A percentile compares a stretch with the other conserved stretches of the same genome.
Evolutionary conservation across 2,888 invertebrate genomes (phyloP).

Genomic region (Acrobeloides nanus): DNA sequence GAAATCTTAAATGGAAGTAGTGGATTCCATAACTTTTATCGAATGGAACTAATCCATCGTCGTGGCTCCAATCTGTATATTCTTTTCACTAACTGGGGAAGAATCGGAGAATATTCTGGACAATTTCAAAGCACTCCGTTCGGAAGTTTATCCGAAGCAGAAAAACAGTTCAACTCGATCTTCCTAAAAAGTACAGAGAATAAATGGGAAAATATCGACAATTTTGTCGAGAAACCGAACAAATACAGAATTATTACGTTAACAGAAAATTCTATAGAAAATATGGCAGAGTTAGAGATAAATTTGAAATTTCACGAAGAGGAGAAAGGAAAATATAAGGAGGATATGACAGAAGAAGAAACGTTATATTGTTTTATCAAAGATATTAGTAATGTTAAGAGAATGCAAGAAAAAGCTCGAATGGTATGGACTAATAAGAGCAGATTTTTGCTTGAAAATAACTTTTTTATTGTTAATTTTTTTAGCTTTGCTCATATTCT

Average conservation of each 20-base stretch:
- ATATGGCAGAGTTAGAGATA: conserved; percentile 14
- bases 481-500: too few species aligned
- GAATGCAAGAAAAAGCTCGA: conserved; percentile 17
- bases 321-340: too few species aligned
- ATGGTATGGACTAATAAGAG: not conserved
- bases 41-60: conserved; percentile 59
- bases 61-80: conserved; percentile 56
- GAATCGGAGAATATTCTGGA: conserved; percentile 56
- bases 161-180: conserved; percentile 59
- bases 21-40: conserved; percentile 61
- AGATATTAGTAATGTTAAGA: conserved; percentile 54
- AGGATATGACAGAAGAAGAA: conserved; percentile 4
- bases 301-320: too few species aligned
- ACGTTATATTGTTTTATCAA: conserved; percentile 38
- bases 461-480: too few species aligned
- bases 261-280: conserved; percentile 43
- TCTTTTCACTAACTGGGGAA: conserved; percentile 60
- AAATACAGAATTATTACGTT: conserved; percentile 58
- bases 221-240: conserved; percentile 52
- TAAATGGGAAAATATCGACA: conserved; percentile 33
- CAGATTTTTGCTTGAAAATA: too few species aligned
- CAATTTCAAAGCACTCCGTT: conserved; percentile 58
- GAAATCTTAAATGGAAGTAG: conserved; percentile 49
- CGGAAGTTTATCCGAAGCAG: conserved; percentile 55
- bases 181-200: conserved; percentile 60